A percentile compares a stretch with the other conserved stretches of the same genome.
phyloP scores from a whole-genome alignment of 2,113 vertebrate genomes.

The Corynorhinus townsendii region DNA sequence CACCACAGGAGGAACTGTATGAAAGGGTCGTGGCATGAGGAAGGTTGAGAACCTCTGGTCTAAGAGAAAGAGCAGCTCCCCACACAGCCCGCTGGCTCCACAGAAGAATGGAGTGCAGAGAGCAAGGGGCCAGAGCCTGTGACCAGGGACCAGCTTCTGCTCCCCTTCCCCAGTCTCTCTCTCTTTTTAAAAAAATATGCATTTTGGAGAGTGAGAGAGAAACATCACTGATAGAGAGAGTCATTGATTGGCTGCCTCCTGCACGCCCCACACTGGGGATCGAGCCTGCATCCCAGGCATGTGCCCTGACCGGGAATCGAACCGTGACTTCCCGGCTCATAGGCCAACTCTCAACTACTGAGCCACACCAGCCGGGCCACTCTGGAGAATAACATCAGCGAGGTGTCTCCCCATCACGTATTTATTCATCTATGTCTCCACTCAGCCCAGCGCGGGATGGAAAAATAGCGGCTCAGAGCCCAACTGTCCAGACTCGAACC shows the following conservation, averaged over 20 bases:
- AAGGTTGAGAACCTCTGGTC: background rate
- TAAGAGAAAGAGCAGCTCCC: background rate
- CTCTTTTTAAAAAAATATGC: too few species aligned
- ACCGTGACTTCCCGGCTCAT: too few species aligned
- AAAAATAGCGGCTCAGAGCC: background rate
- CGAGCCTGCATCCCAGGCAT: too few species aligned
- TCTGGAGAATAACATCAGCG: background rate
- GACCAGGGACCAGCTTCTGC: background rate
- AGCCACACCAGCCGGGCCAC: too few species aligned
- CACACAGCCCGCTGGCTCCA: rapidly evolving
- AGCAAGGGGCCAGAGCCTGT: background rate
- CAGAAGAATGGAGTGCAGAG: background rate
- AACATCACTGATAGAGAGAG: too few species aligned
- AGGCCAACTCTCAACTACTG: too few species aligned
- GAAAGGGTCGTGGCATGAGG: too few species aligned
- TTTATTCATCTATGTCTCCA: background rate
- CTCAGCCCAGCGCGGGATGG: background rate
- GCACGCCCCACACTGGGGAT: too few species aligned
- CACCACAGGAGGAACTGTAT: too few species aligned
- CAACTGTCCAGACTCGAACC: background rate
- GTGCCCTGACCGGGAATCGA: too few species aligned
- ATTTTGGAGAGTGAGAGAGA: too few species aligned
- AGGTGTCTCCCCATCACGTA: background rate
- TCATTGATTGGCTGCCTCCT: too few species aligned
- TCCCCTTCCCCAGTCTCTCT: background rate